Evolutionary conservation across 2,113 vertebrate species (phyloP).

Genomic region (Myotis lucifugus): DNA sequence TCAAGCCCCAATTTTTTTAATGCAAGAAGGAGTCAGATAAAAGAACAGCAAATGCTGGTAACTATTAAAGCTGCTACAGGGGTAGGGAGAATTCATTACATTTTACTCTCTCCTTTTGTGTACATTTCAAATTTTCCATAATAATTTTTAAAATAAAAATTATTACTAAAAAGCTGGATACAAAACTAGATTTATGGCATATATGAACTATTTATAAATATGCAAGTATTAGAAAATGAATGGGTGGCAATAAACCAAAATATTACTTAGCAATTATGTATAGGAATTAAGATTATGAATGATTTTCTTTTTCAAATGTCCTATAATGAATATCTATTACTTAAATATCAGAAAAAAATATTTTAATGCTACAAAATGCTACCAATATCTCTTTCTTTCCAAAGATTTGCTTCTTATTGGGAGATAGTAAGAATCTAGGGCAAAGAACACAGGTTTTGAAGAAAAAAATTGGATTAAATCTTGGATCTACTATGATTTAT

Average conservation of each 20-base stretch:
- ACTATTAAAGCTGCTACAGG: neutral
- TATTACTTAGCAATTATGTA: constrained; percentile 3
- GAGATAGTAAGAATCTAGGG: neutral
- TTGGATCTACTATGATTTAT: constrained; percentile 16
- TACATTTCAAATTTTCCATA: neutral
- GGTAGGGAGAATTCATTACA: neutral
- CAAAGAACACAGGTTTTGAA: constrained; percentile 18
- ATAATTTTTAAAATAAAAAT: constrained; percentile 48
- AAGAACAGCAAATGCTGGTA: neutral
- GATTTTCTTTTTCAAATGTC: constrained; percentile 31
- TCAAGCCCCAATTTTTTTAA: neutral
- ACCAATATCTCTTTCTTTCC: constrained; percentile 10
- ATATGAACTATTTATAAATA: constrained; percentile 22
- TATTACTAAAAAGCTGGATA: neutral
- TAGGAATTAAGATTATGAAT: neutral
- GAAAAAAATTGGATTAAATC: constrained; percentile 32
- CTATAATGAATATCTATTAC: neutral
- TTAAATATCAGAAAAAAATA: neutral
- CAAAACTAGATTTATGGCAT: neutral
- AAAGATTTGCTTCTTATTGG: constrained; percentile 3
- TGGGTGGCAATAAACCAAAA: constrained; percentile 35
- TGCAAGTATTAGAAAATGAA: neutral
- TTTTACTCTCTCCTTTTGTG: neutral
- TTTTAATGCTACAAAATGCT: constrained; percentile 19
- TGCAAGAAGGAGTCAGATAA: neutral